Percentiles rank a stretch among this genome's conserved stretches.
Evolutionary conservation across 2,113 vertebrate species (phyloP).

Genomic region (Tringa solitaria): DNA sequence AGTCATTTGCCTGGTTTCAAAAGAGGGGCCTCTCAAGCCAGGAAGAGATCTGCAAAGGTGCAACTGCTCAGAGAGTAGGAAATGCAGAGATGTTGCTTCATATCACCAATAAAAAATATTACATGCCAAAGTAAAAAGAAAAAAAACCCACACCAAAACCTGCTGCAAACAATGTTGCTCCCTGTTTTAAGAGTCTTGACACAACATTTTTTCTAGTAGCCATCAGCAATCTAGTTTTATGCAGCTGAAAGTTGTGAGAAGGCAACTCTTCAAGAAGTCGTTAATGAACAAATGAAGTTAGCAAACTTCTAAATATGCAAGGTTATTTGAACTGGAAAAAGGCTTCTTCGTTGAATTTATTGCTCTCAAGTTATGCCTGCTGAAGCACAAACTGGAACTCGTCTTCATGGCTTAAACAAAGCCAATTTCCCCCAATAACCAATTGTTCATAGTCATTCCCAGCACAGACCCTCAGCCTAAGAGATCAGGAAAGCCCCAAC

Average conservation of each 20-base stretch:
- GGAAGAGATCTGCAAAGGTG: neutral
- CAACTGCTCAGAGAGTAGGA: neutral
- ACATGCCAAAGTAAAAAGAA: neutral
- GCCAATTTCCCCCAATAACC: neutral
- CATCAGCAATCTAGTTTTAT: neutral
- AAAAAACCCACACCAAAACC: neutral
- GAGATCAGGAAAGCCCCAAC: neutral
- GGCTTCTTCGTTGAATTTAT: neutral
- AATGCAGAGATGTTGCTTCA: neutral
- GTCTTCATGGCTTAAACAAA: neutral
- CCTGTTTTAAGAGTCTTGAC: neutral
- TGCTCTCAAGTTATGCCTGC: neutral
- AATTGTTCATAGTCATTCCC: neutral
- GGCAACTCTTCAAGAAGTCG: neutral
- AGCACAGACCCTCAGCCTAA: neutral
- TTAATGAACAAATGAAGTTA: neutral
- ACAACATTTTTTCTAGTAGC: neutral
- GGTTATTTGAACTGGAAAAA: neutral
- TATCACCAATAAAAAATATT: neutral
- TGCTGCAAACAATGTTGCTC: neutral
- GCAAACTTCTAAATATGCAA: neutral
- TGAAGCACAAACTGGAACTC: neutral
- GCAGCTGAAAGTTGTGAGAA: neutral
- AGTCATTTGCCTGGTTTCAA: neutral
- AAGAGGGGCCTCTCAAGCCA: neutral